These are phyloP conservation scores for Puntigrus tetrazona DNA, from an alignment of 2,113 vertebrate species.

Conservation along the genomic window DNA sequence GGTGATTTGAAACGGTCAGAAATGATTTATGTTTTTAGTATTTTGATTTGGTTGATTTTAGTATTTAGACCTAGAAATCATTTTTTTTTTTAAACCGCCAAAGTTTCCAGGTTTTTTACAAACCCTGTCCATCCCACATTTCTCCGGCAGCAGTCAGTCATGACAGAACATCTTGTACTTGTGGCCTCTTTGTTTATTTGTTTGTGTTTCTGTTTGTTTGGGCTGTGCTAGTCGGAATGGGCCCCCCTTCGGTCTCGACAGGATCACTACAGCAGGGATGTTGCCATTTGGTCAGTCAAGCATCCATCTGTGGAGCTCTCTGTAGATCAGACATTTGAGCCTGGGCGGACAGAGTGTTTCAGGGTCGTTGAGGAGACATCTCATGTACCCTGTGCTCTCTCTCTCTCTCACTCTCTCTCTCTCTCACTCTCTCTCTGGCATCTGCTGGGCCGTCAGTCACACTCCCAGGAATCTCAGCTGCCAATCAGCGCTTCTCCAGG, in stretches of 20 bases:
- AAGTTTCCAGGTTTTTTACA: background rate
- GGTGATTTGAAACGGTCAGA: no score
- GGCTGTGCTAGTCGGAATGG: background rate
- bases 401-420: background rate
- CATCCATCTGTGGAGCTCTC: conserved; percentile 40
- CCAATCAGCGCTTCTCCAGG: background rate
- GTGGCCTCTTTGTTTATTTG: conserved; percentile 33
- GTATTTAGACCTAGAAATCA: background rate
- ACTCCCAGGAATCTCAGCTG: conserved; percentile 30
- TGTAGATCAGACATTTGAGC: conserved; percentile 22
- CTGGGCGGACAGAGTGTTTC: background rate
- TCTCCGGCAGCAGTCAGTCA: conserved; percentile 8
- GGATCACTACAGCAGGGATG: conserved; percentile 10
- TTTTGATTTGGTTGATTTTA: no score
- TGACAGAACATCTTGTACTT: conserved; percentile 18
- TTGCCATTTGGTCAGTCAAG: conserved; percentile 30
- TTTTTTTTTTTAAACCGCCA: background rate
- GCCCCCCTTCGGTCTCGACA: conserved; percentile 11
- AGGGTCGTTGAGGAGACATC: conserved; percentile 32
- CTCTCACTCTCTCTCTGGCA: conserved; percentile 19
- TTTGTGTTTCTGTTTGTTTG: conserved; percentile 30
- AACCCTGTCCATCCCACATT: background rate
- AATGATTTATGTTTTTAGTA: no score
- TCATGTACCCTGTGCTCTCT: background rate
- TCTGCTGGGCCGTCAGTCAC: conserved; percentile 23